Percentiles rank a stretch among this genome's conserved stretches.
phyloP scores from a whole-genome alignment of 2,888 invertebrate species.

The Drosophila mimetica region DNA sequence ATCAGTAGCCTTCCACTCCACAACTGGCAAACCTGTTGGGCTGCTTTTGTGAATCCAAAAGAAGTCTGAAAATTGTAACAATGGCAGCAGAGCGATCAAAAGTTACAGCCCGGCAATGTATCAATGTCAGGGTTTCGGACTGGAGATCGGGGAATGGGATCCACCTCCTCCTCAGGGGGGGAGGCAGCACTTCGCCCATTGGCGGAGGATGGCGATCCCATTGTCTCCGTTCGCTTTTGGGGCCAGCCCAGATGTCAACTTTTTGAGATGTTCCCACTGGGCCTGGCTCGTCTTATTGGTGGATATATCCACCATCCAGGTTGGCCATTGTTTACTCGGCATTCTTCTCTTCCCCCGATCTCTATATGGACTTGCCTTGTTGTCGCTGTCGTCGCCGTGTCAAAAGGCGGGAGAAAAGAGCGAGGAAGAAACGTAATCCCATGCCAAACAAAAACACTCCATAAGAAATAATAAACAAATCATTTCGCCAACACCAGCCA shows the following conservation, averaged over 20 bases:
- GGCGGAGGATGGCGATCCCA: conserved; percentile 50
- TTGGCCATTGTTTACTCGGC: conserved; percentile 64
- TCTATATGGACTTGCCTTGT: conserved; percentile 60
- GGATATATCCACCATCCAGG: conserved; percentile 31
- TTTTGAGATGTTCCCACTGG: conserved; percentile 50
- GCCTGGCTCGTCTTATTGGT: conserved; percentile 68
- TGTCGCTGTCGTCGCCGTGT: conserved; percentile 51
- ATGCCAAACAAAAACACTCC: conserved; percentile 80
- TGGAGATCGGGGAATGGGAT: conserved; percentile 46
- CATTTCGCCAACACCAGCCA: conserved; percentile 46
- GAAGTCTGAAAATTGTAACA: conserved; percentile 59
- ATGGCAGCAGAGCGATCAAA: conserved; percentile 73
- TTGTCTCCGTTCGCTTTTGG: conserved; percentile 57
- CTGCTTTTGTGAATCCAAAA: conserved; percentile 7
- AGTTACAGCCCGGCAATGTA: conserved; percentile 69
- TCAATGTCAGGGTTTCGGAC: conserved; percentile 66
- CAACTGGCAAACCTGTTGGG: conserved; percentile 15
- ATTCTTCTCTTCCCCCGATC: conserved; percentile 12
- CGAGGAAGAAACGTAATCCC: conserved; percentile 55
- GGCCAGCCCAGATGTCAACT: conserved; percentile 67
- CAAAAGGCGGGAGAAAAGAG: conserved; percentile 33
- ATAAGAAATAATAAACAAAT: conserved; percentile 79
- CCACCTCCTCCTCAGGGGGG: conserved; percentile 53
- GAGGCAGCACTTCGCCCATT: conserved; percentile 37
- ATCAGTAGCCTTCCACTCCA: conserved; percentile 9